Base-by-base conservation (phyloP, 1,140 invertebrate species). In the Tigriopus japonicus region DNA sequence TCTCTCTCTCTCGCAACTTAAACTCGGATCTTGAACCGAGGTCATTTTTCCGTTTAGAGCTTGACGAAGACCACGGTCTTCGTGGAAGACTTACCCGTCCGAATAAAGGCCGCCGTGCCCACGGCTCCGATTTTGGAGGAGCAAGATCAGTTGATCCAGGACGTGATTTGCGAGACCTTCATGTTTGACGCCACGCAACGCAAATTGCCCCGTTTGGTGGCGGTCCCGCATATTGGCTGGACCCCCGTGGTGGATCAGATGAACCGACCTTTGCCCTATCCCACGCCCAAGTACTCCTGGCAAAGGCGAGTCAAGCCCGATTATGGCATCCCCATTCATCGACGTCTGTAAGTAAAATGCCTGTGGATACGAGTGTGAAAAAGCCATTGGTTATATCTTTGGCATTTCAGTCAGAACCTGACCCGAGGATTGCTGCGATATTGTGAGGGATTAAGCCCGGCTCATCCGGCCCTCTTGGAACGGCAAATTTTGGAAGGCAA, bases 171-270 rank as follows among this genome's bases (percentile, higher is more conserved):
- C 5, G 55, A 58, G 17, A 6, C 55, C 2, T 17, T 35, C 15
- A 58, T 58, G 24, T 58, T 58, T 23, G 55, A 58, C 40, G 55
- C 55, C 42, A 58, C 28, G n/a, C 55, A 58, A 58, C 5, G 12
- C 1, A 58, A 58, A 19, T 41, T 58, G 17, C 55, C 55, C 6
- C 14, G 17, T 17, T 41, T 41, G 15, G 17, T 17, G 15, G 40
- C 23, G 3, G 55, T 58, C 14, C 55, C 55, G 14, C 17, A 28
- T 41, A 58, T 58, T 43, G 41, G 41, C 23, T 58, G 55, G 55
- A 23, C 35, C 35, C 55, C 55, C 3, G 55, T 58, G n/a, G 12
- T 35, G 17, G 55, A 58, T 40, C 23, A 41, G 17, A 58, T 58
- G 55, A 19, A 23, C 23, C 17, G 21, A 3, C 23, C 17, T 5